Evolutionary conservation across 2,797 vertebrate species (phyloP), one percentile per base, ranked within the genome.

Genomic region (Lacerta bilineata): DNA sequence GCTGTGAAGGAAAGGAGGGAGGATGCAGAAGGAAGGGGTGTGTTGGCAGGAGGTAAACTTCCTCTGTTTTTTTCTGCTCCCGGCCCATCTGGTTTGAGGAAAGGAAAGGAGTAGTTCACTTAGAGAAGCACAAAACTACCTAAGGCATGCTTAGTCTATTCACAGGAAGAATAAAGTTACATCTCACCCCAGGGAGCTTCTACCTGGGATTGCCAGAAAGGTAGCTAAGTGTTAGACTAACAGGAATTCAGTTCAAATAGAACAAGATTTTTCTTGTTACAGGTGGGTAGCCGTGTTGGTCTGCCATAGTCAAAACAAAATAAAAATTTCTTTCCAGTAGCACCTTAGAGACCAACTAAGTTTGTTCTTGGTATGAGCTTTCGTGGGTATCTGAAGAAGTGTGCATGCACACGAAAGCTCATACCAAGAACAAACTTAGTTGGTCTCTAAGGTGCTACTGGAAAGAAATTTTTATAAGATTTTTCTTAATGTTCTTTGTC

Each of bases 21-120:
- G 33, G 15, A 23, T 83, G 69, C 13, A 27, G 25, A 50, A 46
- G 50, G 39, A 84, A 75, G 36, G 46, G 64, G 72, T 61, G 69
- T 41, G 78, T 78, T 81, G 86, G 86, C 78, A 87, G 78, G 86
- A 81, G 78, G 79, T 81, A 74, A 61, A 87, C 78, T 81, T 87
- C 71, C 86, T 72, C 78, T 75, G 79, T 69, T 81, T 87, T 39
- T 39, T 41, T 87, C 10, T 84, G 11, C 50, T 82, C 86, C 86
- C 86, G 36, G 79, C 69, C 86, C 86, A 87, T 87, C 86, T 87
- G 79, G 69, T 43, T 39, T 36, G 39, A 20, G 69, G 39, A 81
- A 87, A 43, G 46, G 27, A 74, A 74, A 33, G 15, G 18, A 64
- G 39, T 43, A 81, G 69, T 82, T 87, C 11, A 17, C 55, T 82